Evolutionary conservation across 2,888 invertebrate species (phyloP).

Genomic region (Macropis europaea): DNA sequence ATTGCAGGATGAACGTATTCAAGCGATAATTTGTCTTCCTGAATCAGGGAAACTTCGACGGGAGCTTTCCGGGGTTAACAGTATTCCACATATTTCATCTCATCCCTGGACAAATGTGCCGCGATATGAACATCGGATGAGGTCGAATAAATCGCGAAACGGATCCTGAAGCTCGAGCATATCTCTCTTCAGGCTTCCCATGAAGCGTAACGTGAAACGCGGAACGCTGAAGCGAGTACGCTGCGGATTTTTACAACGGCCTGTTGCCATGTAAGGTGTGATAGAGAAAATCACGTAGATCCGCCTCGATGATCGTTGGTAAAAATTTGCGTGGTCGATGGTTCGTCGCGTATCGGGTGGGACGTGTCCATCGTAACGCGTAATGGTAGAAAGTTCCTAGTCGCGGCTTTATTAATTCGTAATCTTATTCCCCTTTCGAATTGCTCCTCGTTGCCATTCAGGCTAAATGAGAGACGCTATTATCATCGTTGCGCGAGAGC

Average conservation of each 20-base stretch:
- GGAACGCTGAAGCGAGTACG: constrained; percentile 16
- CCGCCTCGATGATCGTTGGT: background rate
- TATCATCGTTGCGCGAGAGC: constrained; percentile 4
- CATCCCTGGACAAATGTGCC: no score
- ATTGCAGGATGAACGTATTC: no score
- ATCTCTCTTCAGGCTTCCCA: constrained; percentile 10
- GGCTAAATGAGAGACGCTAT: background rate
- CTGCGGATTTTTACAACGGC: background rate
- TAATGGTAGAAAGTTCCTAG: constrained; percentile 28
- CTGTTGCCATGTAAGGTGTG: constrained; percentile 8
- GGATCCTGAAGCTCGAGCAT: constrained; percentile 14
- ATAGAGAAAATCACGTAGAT: constrained; percentile 20
- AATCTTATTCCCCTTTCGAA: constrained; percentile 16
- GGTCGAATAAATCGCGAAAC: constrained; percentile 34
- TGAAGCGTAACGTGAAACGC: constrained; percentile 33
- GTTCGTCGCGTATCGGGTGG: background rate
- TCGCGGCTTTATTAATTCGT: constrained; percentile 32
- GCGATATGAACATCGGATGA: constrained; percentile 33
- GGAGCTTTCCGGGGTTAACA: no score
- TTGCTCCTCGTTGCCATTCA: constrained; percentile 10
- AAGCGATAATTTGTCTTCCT: no score
- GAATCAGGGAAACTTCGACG: no score
- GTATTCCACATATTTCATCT: no score
- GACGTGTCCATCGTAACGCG: constrained; percentile 2
- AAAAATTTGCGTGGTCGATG: background rate